Evolutionary conservation across 2,797 vertebrate genomes (phyloP).

Genomic region (Echeneis naucrates): DNA sequence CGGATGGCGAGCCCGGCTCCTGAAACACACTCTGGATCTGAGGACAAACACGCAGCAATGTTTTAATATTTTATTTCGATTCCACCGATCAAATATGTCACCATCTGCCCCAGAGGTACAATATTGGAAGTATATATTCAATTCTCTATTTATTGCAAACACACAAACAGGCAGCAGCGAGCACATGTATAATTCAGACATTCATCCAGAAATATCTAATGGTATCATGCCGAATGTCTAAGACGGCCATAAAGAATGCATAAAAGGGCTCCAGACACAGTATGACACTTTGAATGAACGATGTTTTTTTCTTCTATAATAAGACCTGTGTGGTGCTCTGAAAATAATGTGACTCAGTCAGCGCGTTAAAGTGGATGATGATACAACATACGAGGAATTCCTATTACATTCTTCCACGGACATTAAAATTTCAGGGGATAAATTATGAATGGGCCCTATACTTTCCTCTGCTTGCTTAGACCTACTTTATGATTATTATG

Average conservation of each 20-base stretch:
- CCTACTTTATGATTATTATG: slow-evolving; percentile 56
- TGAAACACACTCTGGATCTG: slow-evolving; percentile 93
- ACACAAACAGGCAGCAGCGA: slow-evolving; percentile 6
- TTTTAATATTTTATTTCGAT: slow-evolving; percentile 21
- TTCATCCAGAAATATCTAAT: slow-evolving; percentile 30
- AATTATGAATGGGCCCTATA: slow-evolving; percentile 75
- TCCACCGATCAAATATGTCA: neutral
- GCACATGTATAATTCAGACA: slow-evolving; percentile 55
- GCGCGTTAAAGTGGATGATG: slow-evolving; percentile 48
- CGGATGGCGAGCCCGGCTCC: slow-evolving; percentile 86
- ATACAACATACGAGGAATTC: slow-evolving; percentile 60
- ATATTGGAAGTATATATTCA: slow-evolving; percentile 1
- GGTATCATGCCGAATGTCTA: slow-evolving; percentile 27
- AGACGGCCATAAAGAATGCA: slow-evolving; percentile 51
- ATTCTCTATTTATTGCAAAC: slow-evolving; percentile 26
- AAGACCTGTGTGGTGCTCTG: slow-evolving; percentile 29
- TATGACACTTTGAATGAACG: slow-evolving; percentile 50
- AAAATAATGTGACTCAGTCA: slow-evolving; percentile 59
- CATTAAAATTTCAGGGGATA: slow-evolving; percentile 75
- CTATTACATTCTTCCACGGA: slow-evolving; percentile 45
- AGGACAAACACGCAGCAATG: slow-evolving; percentile 27
- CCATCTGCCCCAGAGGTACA: neutral
- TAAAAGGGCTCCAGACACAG: slow-evolving; percentile 39
- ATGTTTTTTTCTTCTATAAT: slow-evolving; percentile 38
- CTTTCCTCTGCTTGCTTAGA: slow-evolving; percentile 53